phyloP scores from a whole-genome alignment of 2,888 invertebrate species.

The Pantelozetes paolii region DNA sequence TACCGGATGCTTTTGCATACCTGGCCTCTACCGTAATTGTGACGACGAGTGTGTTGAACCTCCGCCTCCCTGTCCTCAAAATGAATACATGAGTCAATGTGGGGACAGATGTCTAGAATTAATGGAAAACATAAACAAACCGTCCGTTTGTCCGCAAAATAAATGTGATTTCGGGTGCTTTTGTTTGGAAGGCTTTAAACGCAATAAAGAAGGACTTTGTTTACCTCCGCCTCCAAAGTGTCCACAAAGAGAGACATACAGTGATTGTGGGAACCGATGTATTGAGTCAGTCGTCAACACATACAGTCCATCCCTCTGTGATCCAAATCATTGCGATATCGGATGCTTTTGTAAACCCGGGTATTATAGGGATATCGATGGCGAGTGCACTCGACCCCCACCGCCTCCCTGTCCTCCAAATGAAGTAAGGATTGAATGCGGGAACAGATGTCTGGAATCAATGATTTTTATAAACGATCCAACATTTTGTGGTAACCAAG shows the following conservation, averaged over 20 bases:
- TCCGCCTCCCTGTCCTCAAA: background rate
- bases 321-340: background rate
- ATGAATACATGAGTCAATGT: background rate
- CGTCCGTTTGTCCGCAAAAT: background rate
- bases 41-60: background rate
- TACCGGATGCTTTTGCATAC: constrained; percentile 10
- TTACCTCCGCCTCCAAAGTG: background rate
- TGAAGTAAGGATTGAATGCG: background rate
- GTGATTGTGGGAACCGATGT: background rate
- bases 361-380: background rate
- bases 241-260: background rate
- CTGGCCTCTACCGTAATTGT: background rate
- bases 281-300: background rate
- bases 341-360: background rate
- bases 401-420: background rate
- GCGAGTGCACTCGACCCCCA: background rate
- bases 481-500: background rate
- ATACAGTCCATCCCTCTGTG: background rate
- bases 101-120: background rate
- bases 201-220: background rate
- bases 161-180: background rate
- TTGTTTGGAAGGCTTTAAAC: background rate
- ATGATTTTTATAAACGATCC: background rate
- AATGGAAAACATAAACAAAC: background rate
- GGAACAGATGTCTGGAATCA: background rate